Evolutionary conservation across 2,113 vertebrate species (phyloP).

Genomic region (Brevimyrus niger): DNA sequence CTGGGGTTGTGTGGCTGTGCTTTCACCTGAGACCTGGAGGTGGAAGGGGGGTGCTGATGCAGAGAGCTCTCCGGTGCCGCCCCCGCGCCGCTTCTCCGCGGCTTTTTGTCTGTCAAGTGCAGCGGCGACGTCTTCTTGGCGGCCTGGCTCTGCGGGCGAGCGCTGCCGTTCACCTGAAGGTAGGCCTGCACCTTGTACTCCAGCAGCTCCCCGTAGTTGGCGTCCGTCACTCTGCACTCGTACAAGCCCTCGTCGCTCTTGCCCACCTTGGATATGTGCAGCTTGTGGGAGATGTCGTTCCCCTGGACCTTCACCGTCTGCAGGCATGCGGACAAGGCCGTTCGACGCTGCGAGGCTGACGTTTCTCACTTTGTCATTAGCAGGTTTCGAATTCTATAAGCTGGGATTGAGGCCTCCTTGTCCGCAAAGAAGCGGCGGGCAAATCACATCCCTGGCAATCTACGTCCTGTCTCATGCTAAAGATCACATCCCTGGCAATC

Average conservation of each 20-base stretch:
- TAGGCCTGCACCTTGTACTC: constrained; percentile 71
- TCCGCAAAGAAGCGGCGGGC: neutral
- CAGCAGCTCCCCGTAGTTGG: constrained; percentile 67
- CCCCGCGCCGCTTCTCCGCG: constrained; percentile 53
- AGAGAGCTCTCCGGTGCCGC: constrained; percentile 50
- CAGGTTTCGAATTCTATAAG: neutral
- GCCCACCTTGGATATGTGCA: constrained; percentile 73
- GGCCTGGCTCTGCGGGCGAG: constrained; percentile 61
- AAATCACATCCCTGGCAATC: neutral
- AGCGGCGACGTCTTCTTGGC: constrained; percentile 68
- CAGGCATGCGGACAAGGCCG: constrained; percentile 26
- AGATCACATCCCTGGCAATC: neutral
- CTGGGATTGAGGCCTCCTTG: neutral
- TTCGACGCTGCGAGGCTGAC: neutral
- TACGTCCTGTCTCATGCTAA: neutral
- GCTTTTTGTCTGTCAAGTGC: constrained; percentile 67
- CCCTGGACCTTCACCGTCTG: constrained; percentile 77
- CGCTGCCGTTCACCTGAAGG: constrained; percentile 61
- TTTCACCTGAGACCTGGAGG: constrained; percentile 61
- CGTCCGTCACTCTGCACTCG: constrained; percentile 69
- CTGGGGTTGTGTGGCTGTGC: constrained; percentile 69
- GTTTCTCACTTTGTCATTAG: neutral
- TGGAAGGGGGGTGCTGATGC: constrained; percentile 49
- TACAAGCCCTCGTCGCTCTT: constrained; percentile 72
- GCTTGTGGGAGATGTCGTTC: constrained; percentile 74